Evolutionary conservation across 2,797 vertebrate species (phyloP), one percentile per base, ranked within the genome.

Genomic region (Pipistrellus pygmaeus): DNA sequence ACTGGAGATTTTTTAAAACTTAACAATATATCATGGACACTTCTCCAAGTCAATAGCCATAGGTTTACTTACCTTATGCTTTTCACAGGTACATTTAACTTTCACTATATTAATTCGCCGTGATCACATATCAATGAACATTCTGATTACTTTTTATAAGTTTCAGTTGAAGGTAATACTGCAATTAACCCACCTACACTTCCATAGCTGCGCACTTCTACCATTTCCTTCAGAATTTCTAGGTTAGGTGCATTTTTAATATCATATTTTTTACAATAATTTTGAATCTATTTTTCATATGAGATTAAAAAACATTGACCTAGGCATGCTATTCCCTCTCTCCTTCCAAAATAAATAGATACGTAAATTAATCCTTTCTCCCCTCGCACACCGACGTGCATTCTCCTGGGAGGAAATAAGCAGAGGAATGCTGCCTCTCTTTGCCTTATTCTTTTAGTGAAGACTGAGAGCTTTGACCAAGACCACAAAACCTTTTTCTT

Each of bases 401-500:
- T 90, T 92, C 85, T 93, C 62, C 72, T 46, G 12, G 60, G 30
- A 23, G 8, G 30, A 15, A 73, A 51, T 30, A 48, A 69, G 35
- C 41, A 81, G 18, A 15, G 4, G 51, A 60, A 60, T 30, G 15
- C 20, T 72, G 48, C 18, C n/a, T 69, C 7, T n/a, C 48, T 35
- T 75, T 85, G 4, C 35, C 21, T 25, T 87, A 6, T 64, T 91
- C 93, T 91, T 94, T 95, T 46, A 60, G 51, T 48, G 18, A 68
- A 93, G 6, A 71, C 11, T 44, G 44, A 62, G 89, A 84, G 66
- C 14, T 92, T 85, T 57, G 51, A 64, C 21, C 51, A 76, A 76
- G 46, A 13, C 77, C 88, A 71, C 35, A 51, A 87, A 76, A 21
- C 30, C n/a, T 15, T 57, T 64, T 44, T 90, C n/a, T 93, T 55